Base-by-base conservation (phyloP, 2,888 invertebrate genomes). In the Cephus rjabovi region DNA sequence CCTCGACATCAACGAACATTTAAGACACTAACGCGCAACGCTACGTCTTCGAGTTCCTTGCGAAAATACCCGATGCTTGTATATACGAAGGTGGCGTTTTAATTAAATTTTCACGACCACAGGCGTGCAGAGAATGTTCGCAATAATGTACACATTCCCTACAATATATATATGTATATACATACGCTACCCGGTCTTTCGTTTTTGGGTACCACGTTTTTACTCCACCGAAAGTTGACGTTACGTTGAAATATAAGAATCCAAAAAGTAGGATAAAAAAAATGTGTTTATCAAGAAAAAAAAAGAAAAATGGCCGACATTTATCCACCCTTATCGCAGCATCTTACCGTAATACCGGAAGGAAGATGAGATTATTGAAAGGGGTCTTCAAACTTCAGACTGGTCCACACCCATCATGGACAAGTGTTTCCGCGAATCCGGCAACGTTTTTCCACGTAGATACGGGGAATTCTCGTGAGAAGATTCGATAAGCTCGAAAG, bases 51-150 rank as follows among this genome's bases (percentile, higher is more conserved):
- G 31, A 70, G 70, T 23, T 15, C 12, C 70, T 33, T 30, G 70
- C 70, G 77, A 77, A 75, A 70, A 69, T 74, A 69, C 73, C 34
- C 69, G 77, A 68, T 30, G n/a, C 69, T 34, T 73, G 77, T 69
- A 73, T 73, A 73, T 56, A 75, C 75, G 70, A 56, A 73, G 79
- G 81, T 75, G 80, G 80, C 81, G 85, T 86, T 88, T 88, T 87
- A 87, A 87, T 88, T 87, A 88, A 86, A 87, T 88, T 87, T 88
- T 83, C 88, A 85, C 81, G 80, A 86, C 83, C 86, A 77, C 85
- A 81, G 78, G 74, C 79, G 75, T 80, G 74, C 80, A 23, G 77
- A 81, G 74, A 82, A 81, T 81, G 79, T 78, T 69, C 77, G 34
- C 78, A 74, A 74, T 74, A 74, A 74, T 74, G 74, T 74, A 74